Percentiles rank a stretch among this genome's conserved stretches.
phyloP scores from a whole-genome alignment of 2,113 vertebrate genomes.

The Psittacula cyanocephala region DNA sequence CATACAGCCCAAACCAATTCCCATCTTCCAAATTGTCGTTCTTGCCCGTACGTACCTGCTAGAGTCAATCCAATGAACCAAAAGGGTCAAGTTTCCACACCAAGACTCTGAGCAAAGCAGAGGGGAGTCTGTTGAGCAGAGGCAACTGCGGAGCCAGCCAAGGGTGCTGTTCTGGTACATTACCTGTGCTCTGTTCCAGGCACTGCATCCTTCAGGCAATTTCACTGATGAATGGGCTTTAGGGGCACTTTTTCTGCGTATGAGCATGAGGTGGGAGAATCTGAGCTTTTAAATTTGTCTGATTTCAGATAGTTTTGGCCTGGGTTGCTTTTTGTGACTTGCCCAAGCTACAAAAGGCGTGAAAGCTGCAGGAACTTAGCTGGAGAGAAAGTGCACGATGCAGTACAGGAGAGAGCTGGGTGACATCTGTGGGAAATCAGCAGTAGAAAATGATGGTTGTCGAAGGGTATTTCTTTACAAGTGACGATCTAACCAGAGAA shows the following conservation, averaged over 20 bases:
- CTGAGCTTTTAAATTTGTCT: not conserved
- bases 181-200: not conserved
- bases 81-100: not conserved
- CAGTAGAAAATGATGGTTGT: not conserved
- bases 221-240: not conserved
- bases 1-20: fast-evolving
- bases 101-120: not conserved
- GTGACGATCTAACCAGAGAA: not conserved
- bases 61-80: not conserved
- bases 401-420: not conserved
- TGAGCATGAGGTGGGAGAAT: not conserved
- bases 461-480: not conserved
- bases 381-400: not conserved
- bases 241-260: not conserved
- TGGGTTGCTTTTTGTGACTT: not conserved
- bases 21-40: not conserved
- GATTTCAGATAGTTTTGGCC: not conserved
- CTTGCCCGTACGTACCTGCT: not conserved
- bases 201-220: not conserved
- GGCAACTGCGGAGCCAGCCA: fast-evolving
- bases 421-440: not conserved
- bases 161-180: not conserved
- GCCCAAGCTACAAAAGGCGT: not conserved
- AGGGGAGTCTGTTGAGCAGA: not conserved
- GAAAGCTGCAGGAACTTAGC: not conserved